Evolutionary conservation across 2,888 invertebrate species (phyloP).

Genomic region (Lysandra coridon): DNA sequence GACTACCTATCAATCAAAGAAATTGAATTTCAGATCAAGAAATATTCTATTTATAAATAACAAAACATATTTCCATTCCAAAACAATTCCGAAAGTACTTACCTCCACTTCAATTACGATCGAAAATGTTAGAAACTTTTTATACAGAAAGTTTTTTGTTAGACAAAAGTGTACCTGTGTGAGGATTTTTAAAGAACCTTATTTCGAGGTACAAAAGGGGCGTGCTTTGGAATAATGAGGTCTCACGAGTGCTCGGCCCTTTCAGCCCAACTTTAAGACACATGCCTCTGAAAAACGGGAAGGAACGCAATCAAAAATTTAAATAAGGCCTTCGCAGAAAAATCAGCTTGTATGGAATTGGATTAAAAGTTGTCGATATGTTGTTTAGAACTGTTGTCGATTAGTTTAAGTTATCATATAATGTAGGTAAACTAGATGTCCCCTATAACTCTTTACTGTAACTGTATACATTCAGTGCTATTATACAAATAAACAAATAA

Average conservation of each 20-base stretch:
- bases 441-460: too few species aligned
- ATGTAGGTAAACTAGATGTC: too few species aligned
- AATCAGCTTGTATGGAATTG: neutral
- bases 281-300: slow-evolving; percentile 36
- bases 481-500: too few species aligned
- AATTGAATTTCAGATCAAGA: neutral
- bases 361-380: neutral
- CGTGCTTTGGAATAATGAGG: slow-evolving; percentile 78
- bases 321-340: slow-evolving; percentile 4
- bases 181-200: slow-evolving; percentile 77
- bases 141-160: slow-evolving; percentile 38
- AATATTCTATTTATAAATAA: neutral
- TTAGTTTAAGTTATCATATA: too few species aligned
- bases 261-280: slow-evolving; percentile 59
- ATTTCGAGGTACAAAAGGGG: slow-evolving; percentile 73
- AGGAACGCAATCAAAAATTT: slow-evolving; percentile 5
- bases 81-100: neutral
- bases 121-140: slow-evolving; percentile 32
- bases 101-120: slow-evolving; percentile 19
- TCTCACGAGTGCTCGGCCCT: slow-evolving; percentile 61
- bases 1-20: neutral
- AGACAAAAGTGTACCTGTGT: slow-evolving; percentile 50
- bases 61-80: neutral
- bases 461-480: too few species aligned
- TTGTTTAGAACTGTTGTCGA: too few species aligned